These are phyloP conservation scores for Patella caerulea DNA, from an alignment of 2,888 invertebrate species.

Conservation along the genomic window DNA sequence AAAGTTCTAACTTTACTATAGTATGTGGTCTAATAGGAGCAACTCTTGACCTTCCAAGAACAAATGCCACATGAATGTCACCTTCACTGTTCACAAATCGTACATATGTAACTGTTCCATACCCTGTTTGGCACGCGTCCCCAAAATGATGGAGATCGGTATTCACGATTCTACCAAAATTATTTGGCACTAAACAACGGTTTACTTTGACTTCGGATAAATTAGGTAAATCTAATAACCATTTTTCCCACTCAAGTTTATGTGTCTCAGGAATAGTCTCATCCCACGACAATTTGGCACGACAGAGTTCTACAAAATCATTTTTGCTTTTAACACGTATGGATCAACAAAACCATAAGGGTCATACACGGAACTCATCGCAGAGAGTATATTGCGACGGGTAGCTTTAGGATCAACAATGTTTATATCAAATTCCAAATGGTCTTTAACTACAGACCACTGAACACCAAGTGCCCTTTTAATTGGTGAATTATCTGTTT, in stretches of 20 bases:
- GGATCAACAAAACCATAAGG: conserved; percentile 19
- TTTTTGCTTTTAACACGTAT: conserved; percentile 12
- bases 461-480: conserved; percentile 25
- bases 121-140: conserved; percentile 6
- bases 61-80: conserved; percentile 8
- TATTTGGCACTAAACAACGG: neutral
- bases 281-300: conserved; percentile 13
- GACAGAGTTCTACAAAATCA: neutral
- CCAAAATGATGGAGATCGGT: conserved; percentile 17
- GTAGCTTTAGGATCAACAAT: neutral
- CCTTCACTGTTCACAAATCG: conserved; percentile 1
- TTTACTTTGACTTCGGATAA: neutral
- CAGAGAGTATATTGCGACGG: conserved; percentile 12
- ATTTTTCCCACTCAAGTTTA: conserved; percentile 10
- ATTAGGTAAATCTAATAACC: conserved; percentile 12
- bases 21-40: conserved; percentile 17
- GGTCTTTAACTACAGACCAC: conserved; percentile 19
- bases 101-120: conserved; percentile 15
- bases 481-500: conserved; percentile 17
- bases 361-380: conserved; percentile 19
- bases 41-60: conserved; percentile 11
- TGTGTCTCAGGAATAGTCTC: neutral
- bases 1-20: conserved; percentile 15
- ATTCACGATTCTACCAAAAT: neutral
- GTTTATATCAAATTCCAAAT: conserved; percentile 13